These are phyloP conservation scores for Trachurus trachurus DNA, from an alignment of 2,797 vertebrate species.

Conservation along the genomic window DNA sequence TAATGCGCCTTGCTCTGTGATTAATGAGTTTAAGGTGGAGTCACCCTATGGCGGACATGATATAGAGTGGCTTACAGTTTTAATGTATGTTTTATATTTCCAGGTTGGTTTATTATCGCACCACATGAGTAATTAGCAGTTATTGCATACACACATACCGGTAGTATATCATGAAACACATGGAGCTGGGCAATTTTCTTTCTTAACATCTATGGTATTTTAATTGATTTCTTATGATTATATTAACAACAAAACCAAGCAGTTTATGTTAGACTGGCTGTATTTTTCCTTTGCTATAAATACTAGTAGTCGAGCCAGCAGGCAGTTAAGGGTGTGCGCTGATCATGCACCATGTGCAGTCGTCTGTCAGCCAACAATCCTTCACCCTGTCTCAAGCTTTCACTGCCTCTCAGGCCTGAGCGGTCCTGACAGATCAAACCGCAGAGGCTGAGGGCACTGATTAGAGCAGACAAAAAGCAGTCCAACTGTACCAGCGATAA, in stretches of 20 bases:
- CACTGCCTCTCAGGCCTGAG: slow-evolving; percentile 50
- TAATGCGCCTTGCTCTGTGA: slow-evolving; percentile 20
- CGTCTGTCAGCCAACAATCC: slow-evolving; percentile 51
- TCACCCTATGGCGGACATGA: slow-evolving; percentile 52
- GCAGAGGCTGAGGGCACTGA: slow-evolving; percentile 59
- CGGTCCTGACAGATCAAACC: slow-evolving; percentile 64
- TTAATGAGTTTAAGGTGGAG: slow-evolving; percentile 50
- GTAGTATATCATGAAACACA: slow-evolving; percentile 15
- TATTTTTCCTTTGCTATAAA: slow-evolving; percentile 44
- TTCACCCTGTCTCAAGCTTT: slow-evolving; percentile 48
- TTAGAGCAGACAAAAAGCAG: slow-evolving; percentile 75
- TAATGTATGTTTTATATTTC: slow-evolving; percentile 47
- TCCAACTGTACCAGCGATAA: slow-evolving; percentile 56
- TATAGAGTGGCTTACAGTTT: slow-evolving; percentile 52
- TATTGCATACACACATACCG: slow-evolving; percentile 9
- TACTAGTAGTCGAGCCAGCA: slow-evolving; percentile 27
- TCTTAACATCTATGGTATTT: slow-evolving; percentile 28
- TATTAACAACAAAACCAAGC: slow-evolving; percentile 24
- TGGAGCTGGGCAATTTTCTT: slow-evolving; percentile 3
- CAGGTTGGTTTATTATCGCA: slow-evolving; percentile 5
- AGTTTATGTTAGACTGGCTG: slow-evolving; percentile 41
- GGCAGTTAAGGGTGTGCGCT: slow-evolving; percentile 28
- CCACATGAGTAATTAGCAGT: slow-evolving; percentile 32
- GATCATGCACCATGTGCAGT: slow-evolving; percentile 43
- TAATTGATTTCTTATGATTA: slow-evolving; percentile 45